Evolutionary conservation across 2,797 vertebrate species (phyloP).

Genomic region (Sparidentex hasta): DNA sequence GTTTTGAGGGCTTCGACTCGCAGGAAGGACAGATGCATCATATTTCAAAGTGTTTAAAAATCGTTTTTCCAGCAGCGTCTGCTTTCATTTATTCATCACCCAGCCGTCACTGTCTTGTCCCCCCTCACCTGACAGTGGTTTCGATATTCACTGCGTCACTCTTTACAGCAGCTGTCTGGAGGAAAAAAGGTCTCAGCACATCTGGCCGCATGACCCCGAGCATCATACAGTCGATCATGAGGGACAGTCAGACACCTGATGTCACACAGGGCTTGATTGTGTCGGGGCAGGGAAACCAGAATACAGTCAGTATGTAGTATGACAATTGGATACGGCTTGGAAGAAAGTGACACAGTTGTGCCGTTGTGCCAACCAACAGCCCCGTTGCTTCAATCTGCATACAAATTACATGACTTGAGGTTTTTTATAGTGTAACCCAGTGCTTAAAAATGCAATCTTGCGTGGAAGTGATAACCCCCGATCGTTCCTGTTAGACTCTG

Average conservation of each 20-base stretch:
- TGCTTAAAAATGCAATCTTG: too few species aligned
- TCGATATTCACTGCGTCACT: not conserved
- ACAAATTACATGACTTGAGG: too few species aligned
- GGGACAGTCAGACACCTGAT: not conserved
- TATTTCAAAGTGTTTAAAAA: not conserved
- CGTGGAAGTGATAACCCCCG: too few species aligned
- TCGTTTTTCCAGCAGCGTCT: not conserved
- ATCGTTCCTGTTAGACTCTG: too few species aligned
- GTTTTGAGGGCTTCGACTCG: not conserved
- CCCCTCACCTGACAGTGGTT: not conserved
- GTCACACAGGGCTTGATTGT: not conserved
- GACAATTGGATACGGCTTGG: not conserved
- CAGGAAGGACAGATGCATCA: not conserved
- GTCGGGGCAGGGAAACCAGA: too few species aligned
- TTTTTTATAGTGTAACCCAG: too few species aligned
- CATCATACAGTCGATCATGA: not conserved
- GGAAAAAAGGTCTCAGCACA: not conserved
- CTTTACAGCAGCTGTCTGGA: not conserved
- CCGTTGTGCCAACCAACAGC: not conserved
- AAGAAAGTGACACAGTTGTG: not conserved
- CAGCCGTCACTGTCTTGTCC: not conserved
- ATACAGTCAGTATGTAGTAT: not conserved
- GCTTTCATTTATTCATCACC: conserved; percentile 8
- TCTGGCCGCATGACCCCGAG: not conserved
- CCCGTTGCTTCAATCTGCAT: too few species aligned